Evolutionary conservation across 92 coral and sea anemone genomes (phyloP).

Genomic region (Desmophyllum pertusum): DNA sequence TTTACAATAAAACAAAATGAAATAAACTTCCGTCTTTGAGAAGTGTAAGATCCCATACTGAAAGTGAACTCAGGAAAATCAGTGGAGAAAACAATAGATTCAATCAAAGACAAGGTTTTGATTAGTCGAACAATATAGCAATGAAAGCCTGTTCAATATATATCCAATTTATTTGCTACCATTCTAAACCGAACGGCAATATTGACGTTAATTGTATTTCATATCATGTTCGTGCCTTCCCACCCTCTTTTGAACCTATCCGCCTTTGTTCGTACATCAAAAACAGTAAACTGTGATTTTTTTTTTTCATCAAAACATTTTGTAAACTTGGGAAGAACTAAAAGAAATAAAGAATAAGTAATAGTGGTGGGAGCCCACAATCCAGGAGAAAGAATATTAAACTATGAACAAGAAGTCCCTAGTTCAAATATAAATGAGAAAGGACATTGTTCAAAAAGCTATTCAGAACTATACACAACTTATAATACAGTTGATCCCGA

Average conservation of each 20-base stretch:
- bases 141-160: not conserved
- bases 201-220: not conserved
- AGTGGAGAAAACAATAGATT: not conserved
- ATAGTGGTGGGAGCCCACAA: too few species aligned
- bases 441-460: not conserved
- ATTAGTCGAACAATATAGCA: not conserved
- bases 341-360: too few species aligned
- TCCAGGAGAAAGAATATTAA: too few species aligned
- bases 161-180: not conserved
- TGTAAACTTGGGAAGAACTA: too few species aligned
- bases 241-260: too few species aligned
- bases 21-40: not conserved
- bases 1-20: not conserved
- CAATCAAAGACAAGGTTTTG: not conserved
- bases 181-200: not conserved
- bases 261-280: not conserved
- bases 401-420: too few species aligned
- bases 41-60: not conserved
- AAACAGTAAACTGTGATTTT: too few species aligned
- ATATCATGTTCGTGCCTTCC: not conserved
- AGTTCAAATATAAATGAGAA: not conserved
- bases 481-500: not conserved
- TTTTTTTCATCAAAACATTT: too few species aligned
- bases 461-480: not conserved
- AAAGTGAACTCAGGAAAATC: not conserved